Evolutionary conservation across 2,113 vertebrate genomes (phyloP).

Genomic region (Pogona vitticeps): DNA sequence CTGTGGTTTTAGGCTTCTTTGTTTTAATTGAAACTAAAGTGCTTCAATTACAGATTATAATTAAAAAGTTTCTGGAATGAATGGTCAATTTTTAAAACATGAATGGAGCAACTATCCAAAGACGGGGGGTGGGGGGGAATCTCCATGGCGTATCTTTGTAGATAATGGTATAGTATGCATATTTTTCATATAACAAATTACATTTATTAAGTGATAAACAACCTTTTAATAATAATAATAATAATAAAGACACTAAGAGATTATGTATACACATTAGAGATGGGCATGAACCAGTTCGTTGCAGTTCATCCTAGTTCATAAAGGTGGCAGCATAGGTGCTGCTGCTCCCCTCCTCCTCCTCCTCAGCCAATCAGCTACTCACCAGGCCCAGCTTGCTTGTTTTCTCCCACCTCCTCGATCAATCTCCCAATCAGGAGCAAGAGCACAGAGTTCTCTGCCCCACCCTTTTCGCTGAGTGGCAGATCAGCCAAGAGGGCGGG

Average conservation of each 20-base stretch:
- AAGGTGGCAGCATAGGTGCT: too few species aligned
- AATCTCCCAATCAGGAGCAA: too few species aligned
- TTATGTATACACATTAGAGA: neutral
- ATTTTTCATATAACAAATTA: slow-evolving; percentile 19
- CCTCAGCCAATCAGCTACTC: too few species aligned
- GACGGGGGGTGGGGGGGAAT: neutral
- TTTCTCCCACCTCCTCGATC: too few species aligned
- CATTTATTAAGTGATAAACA: slow-evolving; percentile 10
- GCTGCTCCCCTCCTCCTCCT: too few species aligned
- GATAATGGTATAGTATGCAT: neutral
- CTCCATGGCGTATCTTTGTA: slow-evolving; percentile 16
- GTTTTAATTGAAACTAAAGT: slow-evolving; percentile 66
- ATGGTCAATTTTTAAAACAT: slow-evolving; percentile 54
- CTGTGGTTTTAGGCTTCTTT: slow-evolving; percentile 61
- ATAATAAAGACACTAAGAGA: neutral
- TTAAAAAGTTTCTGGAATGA: slow-evolving; percentile 67
- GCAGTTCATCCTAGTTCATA: too few species aligned
- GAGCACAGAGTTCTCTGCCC: too few species aligned
- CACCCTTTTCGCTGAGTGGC: too few species aligned
- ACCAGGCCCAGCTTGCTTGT: too few species aligned
- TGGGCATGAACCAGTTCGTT: too few species aligned
- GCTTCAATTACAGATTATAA: slow-evolving; percentile 65
- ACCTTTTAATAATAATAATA: neutral
- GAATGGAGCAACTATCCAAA: slow-evolving; percentile 20
- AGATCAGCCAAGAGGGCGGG: too few species aligned